Percentiles rank a stretch among this genome's conserved stretches.
phyloP scores from a whole-genome alignment of 2,888 invertebrate species.

The Poecilobothrus nobilitatus region DNA sequence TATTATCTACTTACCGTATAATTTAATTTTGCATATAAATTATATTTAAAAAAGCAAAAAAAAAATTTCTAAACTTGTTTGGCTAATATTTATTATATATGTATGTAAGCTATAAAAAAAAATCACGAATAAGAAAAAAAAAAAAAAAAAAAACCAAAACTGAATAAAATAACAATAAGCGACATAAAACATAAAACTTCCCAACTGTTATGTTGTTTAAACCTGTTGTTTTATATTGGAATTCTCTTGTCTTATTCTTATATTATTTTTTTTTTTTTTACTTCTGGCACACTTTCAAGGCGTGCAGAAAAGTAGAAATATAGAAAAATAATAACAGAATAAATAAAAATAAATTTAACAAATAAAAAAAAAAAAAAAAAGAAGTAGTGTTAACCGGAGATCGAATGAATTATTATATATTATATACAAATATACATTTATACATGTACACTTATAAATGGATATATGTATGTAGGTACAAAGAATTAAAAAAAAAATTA shows the following conservation, averaged over 20 bases:
- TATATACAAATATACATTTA: neutral
- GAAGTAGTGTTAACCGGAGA: neutral
- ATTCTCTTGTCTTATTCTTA: neutral
- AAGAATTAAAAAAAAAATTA: neutral
- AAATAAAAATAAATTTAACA: too few species aligned
- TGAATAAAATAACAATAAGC: too few species aligned
- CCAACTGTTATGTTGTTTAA: neutral
- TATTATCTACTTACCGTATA: too few species aligned
- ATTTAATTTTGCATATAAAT: too few species aligned
- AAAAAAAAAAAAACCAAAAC: neutral
- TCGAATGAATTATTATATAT: neutral
- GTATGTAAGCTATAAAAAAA: neutral
- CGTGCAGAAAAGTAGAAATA: neutral
- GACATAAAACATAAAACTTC: neutral
- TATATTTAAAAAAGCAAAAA: too few species aligned
- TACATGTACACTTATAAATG: neutral
- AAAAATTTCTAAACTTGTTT: neutral
- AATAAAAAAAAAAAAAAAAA: neutral
- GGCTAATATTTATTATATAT: too few species aligned
- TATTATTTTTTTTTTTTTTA: neutral
- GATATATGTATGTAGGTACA: neutral
- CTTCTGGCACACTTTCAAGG: constrained; percentile 6
- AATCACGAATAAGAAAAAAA: neutral
- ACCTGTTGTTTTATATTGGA: neutral
- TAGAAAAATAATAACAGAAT: too few species aligned